Conservation (phyloP, 2,888 invertebrate species). For the Chalcis sispes region DNA sequence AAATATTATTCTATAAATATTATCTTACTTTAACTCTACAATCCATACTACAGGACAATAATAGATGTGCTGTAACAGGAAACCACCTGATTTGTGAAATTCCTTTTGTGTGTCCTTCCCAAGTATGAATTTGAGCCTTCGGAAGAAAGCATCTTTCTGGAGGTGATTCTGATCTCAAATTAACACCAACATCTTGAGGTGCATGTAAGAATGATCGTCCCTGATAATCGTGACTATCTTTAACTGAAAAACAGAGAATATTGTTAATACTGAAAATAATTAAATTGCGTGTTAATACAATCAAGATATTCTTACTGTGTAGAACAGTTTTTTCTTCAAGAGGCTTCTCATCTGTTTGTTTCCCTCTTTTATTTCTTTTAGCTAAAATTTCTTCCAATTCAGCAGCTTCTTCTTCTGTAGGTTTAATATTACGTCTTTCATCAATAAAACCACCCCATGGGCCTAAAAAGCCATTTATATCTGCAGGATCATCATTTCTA, state of each 20-base stretch:
- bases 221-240: slow-evolving; percentile 96
- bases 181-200: slow-evolving; percentile 94
- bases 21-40: slow-evolving; percentile 89
- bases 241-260: slow-evolving; percentile 80
- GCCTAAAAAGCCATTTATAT: slow-evolving; percentile 96
- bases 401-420: slow-evolving; percentile 94
- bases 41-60: slow-evolving; percentile 98
- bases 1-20: neutral
- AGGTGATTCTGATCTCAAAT: slow-evolving; percentile 89
- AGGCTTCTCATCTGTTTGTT: slow-evolving; percentile 90
- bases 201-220: slow-evolving; percentile 95
- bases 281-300: neutral
- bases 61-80: slow-evolving; percentile 94
- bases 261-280: neutral
- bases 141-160: slow-evolving; percentile 98
- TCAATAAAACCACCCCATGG: slow-evolving; percentile 98
- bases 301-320: slow-evolving; percentile 77
- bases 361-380: slow-evolving; percentile 92
- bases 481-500: slow-evolving; percentile 92
- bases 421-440: slow-evolving; percentile 92
- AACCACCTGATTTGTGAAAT: slow-evolving; percentile 97
- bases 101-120: slow-evolving; percentile 98
- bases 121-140: slow-evolving; percentile 96
- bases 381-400: slow-evolving; percentile 96
- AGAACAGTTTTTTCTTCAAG: slow-evolving; percentile 96